These are phyloP conservation scores for Drosophila lacertosa DNA, from an alignment of 1,140 invertebrate species.

Conservation along the genomic window DNA sequence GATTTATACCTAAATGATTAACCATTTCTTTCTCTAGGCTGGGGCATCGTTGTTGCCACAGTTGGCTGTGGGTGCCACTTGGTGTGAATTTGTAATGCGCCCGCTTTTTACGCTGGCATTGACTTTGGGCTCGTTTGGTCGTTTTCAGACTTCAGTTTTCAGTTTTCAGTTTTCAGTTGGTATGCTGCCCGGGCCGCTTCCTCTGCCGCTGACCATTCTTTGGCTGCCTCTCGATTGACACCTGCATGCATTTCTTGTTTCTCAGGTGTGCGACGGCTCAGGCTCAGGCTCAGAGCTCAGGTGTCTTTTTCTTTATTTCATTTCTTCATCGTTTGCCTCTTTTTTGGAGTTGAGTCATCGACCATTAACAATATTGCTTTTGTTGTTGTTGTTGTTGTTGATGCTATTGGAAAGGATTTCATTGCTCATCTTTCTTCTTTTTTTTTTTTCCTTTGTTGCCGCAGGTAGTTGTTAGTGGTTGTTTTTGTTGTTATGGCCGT, in stretches of 20 bases:
- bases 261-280: conserved; percentile 71
- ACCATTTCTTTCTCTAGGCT: conserved; percentile 62
- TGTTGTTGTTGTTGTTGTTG: conserved; percentile 59
- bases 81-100: conserved; percentile 82
- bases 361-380: conserved; percentile 70
- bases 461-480: conserved; percentile 62
- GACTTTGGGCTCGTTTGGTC: conserved; percentile 30
- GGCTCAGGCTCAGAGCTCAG: conserved; percentile 50
- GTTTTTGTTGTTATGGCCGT: conserved; percentile 32
- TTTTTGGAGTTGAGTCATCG: conserved; percentile 70
- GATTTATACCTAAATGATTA: conserved; percentile 82
- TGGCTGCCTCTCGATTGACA: conserved; percentile 70
- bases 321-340: conserved; percentile 67
- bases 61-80: conserved; percentile 72
- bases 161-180: conserved; percentile 5
- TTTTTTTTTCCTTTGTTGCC: conserved; percentile 1
- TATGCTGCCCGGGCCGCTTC: conserved; percentile 45
- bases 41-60: background rate
- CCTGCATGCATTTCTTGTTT: conserved; percentile 82
- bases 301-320: conserved; percentile 74
- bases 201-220: conserved; percentile 69
- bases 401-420: conserved; percentile 75
- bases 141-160: conserved; percentile 8
- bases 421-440: conserved; percentile 51
- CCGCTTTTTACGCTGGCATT: conserved; percentile 51